phyloP scores from a whole-genome alignment of 2,113 vertebrate genomes.

The Istiophorus platypterus region DNA sequence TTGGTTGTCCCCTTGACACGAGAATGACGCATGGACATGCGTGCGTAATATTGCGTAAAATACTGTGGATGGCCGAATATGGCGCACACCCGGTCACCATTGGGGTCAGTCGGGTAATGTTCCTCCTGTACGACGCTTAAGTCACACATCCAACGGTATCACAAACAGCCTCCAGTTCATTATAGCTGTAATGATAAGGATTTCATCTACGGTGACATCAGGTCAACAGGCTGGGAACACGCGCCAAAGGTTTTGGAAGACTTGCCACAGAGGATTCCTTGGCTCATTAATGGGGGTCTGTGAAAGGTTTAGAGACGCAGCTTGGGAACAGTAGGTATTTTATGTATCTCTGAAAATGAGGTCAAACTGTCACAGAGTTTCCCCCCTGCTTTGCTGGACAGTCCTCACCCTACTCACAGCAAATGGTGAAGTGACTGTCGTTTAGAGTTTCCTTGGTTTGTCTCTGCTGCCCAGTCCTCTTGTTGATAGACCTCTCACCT shows the following conservation, averaged over 20 bases:
- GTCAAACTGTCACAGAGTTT: background rate
- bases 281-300: background rate
- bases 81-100: constrained; percentile 6
- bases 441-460: background rate
- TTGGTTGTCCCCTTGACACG: background rate
- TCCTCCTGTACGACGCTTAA: background rate
- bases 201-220: constrained; percentile 2
- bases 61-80: background rate
- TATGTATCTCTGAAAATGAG: background rate
- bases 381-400: background rate
- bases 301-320: background rate
- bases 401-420: background rate
- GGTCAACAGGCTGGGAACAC: background rate
- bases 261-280: background rate
- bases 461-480: background rate
- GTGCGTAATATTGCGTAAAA: constrained; percentile 47
- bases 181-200: constrained; percentile 17
- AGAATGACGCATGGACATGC: constrained; percentile 14
- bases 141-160: background rate
- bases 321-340: background rate
- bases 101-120: background rate
- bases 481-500: background rate
- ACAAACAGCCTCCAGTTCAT: background rate
- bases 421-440: background rate
- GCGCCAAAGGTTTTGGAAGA: background rate